These are phyloP conservation scores for roundworm (Caenorhabditis elegans) DNA, from an alignment of 1,140 invertebrate genomes.

Conservation along the genomic window WBcel235 BX284602.5:6703501-6704000, in stretches of 20 bases:
- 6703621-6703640: slow-evolving; percentile 61
- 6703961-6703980: not conserved
- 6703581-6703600: slow-evolving; percentile 65
- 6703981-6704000: slow-evolving; percentile 19
- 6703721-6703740: not conserved
- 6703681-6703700: slow-evolving; percentile 62
- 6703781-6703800: slow-evolving; percentile 59
- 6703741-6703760: slow-evolving; percentile 64
- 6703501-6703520: slow-evolving; percentile 65
- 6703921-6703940: not conserved
- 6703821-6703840: slow-evolving; percentile 60
- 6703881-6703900: no score
- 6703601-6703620: slow-evolving; percentile 48
- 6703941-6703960: not conserved
- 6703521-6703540: slow-evolving; percentile 63
- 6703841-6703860: slow-evolving; percentile 63
- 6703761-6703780: slow-evolving; percentile 65
- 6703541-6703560: slow-evolving; percentile 59
- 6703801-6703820: slow-evolving; percentile 66
- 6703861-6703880: slow-evolving; percentile 57
- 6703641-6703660: slow-evolving; percentile 60
- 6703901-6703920: not conserved
- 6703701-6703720: not conserved
- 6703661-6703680: slow-evolving; percentile 62
- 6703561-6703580: slow-evolving; percentile 66